Evolutionary conservation across 2,113 vertebrate species (phyloP).

Genomic region (Rhynchopsitta pachyrhyncha): DNA sequence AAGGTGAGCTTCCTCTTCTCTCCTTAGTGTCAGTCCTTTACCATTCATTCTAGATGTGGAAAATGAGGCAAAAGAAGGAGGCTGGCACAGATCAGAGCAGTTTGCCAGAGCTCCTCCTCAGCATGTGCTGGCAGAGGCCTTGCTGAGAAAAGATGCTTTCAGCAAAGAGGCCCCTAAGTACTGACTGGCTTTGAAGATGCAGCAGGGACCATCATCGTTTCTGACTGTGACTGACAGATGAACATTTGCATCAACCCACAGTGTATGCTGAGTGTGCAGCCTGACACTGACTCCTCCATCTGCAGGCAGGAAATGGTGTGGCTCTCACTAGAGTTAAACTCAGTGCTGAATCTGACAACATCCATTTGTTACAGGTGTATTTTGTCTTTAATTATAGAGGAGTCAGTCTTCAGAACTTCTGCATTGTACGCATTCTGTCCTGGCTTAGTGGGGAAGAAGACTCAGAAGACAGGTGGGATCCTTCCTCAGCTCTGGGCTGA

Average conservation of each 20-base stretch:
- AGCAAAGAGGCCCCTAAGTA: not conserved
- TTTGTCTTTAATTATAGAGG: not conserved
- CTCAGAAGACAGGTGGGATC: not conserved
- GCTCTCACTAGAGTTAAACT: not conserved
- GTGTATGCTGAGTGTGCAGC: not conserved
- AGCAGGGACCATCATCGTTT: accelerated
- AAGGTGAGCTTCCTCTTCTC: not conserved
- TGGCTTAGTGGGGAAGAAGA: not conserved
- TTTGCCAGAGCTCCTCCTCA: not conserved
- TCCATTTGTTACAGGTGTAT: not conserved
- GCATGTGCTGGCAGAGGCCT: not conserved
- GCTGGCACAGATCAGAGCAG: not conserved
- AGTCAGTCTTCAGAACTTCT: not conserved
- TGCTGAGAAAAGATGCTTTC: not conserved
- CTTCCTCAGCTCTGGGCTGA: not conserved
- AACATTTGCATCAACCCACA: not conserved
- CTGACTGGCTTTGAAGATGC: not conserved
- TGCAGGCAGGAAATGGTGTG: not conserved
- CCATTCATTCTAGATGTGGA: not conserved
- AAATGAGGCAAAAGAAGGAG: not conserved
- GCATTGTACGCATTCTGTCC: not conserved
- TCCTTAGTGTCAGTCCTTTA: not conserved
- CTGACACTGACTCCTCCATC: not conserved
- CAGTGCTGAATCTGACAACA: not conserved
- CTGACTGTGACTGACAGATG: not conserved